Base-by-base conservation (phyloP, 1,140 invertebrate genomes). In the Lepidurus arcticus region DNA sequence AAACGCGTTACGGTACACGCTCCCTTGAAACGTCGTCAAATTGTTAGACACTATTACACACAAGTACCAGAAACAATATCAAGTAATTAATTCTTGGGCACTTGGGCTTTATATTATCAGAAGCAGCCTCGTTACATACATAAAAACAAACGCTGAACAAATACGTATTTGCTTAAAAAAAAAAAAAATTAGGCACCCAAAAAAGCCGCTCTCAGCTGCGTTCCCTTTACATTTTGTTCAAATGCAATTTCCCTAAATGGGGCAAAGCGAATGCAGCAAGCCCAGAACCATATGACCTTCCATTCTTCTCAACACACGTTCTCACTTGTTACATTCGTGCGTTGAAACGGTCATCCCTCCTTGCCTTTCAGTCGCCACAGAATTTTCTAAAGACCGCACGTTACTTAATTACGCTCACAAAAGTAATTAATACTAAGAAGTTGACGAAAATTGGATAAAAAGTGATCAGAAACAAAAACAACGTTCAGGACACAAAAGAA, bases 271-370 rank as follows among this genome's bases (percentile, higher is more conserved):
- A 21, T 65, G 53, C 21, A 9, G 53, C 53, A 65, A 65, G 53
- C 53, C 53, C 53, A 13, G 21, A 65, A 65, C 21, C 53, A 13
- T 65, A 7, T 21, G 53, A 65, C 13, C 53, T 65, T 65, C 21
- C 53, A 65, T 21, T 65, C 53, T 65, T 65, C 21, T 65, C 53
- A 65, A 65, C 53, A 65, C 53, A 65, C 21, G 16, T 47, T 47
- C 45, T 65, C 53, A 65, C 53, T 7, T 47, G 45, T 65, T 65
- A 65, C 53, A 65, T 65, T 65, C 53, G 53, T 65, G 53, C 53
- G 53, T 65, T 65, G 53, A 65, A 65, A 65, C 53, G 13, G 53
- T 65, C 53, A 65, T 65, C 53, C 53, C 53, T 65, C 21, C 13
- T 65, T 65, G 16, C 53, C 7, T 65, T 21, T 65, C 13, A 16